A percentile compares a stretch with the other conserved stretches of the same genome.
Evolutionary conservation across 2,888 invertebrate genomes (phyloP).

Genomic region (Drosophila formosana): DNA sequence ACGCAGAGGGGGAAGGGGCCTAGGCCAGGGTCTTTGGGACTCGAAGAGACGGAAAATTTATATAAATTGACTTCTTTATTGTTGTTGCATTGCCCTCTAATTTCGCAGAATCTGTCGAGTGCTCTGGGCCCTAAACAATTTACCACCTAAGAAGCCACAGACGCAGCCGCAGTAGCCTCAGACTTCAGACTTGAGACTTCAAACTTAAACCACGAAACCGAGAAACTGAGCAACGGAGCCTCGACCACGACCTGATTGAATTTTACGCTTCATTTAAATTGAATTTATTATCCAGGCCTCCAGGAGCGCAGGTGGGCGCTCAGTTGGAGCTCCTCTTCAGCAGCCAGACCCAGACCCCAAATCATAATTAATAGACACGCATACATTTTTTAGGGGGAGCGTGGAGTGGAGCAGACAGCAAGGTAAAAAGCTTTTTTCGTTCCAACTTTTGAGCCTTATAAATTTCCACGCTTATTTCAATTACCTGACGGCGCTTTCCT

Average conservation of each 20-base stretch:
- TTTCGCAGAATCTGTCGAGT: constrained; percentile 74
- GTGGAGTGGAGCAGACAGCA: constrained; percentile 10
- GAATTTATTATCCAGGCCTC: constrained; percentile 72
- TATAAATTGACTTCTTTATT: constrained; percentile 82
- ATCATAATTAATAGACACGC: constrained; percentile 76
- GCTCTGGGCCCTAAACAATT: constrained; percentile 59
- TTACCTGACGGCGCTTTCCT: constrained; percentile 56
- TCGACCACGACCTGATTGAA: constrained; percentile 74
- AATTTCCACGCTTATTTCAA: constrained; percentile 78
- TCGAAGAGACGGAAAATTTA: constrained; percentile 72
- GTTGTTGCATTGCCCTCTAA: constrained; percentile 67
- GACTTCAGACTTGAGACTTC: constrained; percentile 6
- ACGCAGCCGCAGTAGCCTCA: constrained; percentile 67
- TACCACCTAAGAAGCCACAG: constrained; percentile 78
- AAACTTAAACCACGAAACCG: constrained; percentile 23
- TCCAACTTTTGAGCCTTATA: constrained; percentile 63
- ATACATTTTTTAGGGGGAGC: constrained; percentile 47
- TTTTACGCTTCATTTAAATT: constrained; percentile 83
- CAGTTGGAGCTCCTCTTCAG: constrained; percentile 35
- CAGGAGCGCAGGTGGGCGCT: constrained; percentile 57
- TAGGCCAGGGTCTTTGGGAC: constrained; percentile 23
- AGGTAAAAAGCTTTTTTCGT: constrained; percentile 49
- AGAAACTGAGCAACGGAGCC: constrained; percentile 23
- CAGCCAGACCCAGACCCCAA: constrained; percentile 37
- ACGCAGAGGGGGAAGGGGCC: background rate